Percentiles rank a stretch among this genome's conserved stretches.
Evolutionary conservation across 2,797 vertebrate genomes (phyloP).

Genomic region (Darevskia mixta): DNA sequence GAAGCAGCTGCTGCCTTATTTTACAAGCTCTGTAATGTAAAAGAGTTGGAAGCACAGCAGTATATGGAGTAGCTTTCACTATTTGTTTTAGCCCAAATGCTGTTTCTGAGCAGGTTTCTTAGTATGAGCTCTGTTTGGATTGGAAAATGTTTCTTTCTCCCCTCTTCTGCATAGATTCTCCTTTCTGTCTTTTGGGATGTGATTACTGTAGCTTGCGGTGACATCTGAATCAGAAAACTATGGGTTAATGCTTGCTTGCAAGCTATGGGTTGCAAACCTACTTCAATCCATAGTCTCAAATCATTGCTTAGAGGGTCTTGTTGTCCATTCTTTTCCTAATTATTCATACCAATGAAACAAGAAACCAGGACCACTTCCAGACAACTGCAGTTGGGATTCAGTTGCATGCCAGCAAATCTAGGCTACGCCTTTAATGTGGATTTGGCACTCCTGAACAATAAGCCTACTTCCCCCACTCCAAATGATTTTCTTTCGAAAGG

Average conservation of each 20-base stretch:
- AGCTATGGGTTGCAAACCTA: not conserved
- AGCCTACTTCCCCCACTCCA: no score
- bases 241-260: not conserved
- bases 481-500: no score
- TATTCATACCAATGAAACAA: not conserved
- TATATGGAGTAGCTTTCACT: not conserved
- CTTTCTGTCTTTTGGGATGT: not conserved
- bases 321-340: not conserved
- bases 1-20: conserved; percentile 52
- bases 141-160: not conserved
- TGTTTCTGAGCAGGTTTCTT: not conserved
- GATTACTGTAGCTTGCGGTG: not conserved
- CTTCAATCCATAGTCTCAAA: not conserved
- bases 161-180: not conserved
- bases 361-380: not conserved
- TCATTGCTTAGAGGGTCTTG: not conserved
- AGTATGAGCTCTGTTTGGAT: not conserved
- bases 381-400: no score
- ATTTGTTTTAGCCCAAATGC: not conserved
- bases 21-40: conserved; percentile 37
- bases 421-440: no score
- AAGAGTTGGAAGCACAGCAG: conserved; percentile 28
- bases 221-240: not conserved
- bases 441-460: no score
- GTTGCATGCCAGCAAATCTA: no score